Percentiles rank a stretch among this genome's conserved stretches.
Evolutionary conservation across 2,888 invertebrate species (phyloP).

Genomic region (Andrena trimmerana): DNA sequence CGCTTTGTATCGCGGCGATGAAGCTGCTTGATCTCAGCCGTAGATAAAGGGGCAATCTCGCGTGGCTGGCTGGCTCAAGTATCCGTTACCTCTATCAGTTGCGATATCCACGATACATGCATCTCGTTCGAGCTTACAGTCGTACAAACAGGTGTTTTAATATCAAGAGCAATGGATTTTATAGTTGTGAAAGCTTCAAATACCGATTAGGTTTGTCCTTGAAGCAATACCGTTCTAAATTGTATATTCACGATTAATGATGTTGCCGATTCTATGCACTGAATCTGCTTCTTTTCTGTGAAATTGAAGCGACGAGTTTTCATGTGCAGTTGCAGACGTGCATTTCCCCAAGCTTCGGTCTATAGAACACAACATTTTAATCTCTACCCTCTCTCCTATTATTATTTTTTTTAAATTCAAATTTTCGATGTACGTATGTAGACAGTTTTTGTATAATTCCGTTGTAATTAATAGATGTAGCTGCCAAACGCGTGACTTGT

Average conservation of each 20-base stretch:
- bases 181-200: too few relatives aligned
- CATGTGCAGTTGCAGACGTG: too few relatives aligned
- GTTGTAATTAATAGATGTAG: background rate
- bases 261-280: background rate
- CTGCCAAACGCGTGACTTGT: background rate
- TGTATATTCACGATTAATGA: conserved; percentile 5
- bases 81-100: conserved; percentile 18
- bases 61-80: conserved; percentile 44
- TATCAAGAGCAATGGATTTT: too few relatives aligned
- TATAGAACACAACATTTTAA: too few relatives aligned
- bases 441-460: conserved; percentile 36
- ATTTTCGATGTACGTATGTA: conserved; percentile 16
- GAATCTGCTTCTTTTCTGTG: too few relatives aligned
- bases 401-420: too few relatives aligned
- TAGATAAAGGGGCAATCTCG: conserved; percentile 64
- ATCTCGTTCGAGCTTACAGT: background rate
- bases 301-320: too few relatives aligned
- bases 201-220: too few relatives aligned
- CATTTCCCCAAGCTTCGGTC: too few relatives aligned
- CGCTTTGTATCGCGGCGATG: conserved; percentile 36
- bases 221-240: conserved; percentile 1
- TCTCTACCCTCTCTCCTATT: too few relatives aligned
- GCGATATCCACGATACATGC: conserved; percentile 4
- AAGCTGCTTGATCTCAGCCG: conserved; percentile 52
- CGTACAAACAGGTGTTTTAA: too few relatives aligned